Percentiles rank a stretch among this genome's conserved stretches.
phyloP scores from a whole-genome alignment of 2,113 vertebrate species.

The Euleptes europaea region DNA sequence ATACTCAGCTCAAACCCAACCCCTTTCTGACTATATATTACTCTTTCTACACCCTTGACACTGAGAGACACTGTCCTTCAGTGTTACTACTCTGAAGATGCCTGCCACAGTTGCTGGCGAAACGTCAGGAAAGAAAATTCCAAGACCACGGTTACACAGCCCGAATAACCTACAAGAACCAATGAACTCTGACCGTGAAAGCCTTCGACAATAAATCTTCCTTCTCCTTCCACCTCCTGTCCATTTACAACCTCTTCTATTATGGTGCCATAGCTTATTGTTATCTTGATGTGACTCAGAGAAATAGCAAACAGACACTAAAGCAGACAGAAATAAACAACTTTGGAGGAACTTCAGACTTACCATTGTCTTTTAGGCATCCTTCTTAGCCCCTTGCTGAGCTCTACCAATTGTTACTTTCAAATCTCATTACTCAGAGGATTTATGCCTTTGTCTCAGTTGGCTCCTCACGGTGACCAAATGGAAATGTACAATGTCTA shows the following conservation, averaged over 20 bases:
- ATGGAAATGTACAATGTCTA: not conserved
- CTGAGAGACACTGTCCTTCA: no score
- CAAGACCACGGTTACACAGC: no score
- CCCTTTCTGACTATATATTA: no score
- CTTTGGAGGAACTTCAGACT: slow-evolving; percentile 43
- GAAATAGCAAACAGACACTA: slow-evolving; percentile 53
- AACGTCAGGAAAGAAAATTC: no score
- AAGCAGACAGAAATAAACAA: slow-evolving; percentile 54
- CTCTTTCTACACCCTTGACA: no score
- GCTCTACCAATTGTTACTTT: slow-evolving; percentile 52
- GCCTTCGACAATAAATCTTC: no score
- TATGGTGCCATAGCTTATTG: slow-evolving; percentile 33
- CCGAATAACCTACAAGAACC: no score
- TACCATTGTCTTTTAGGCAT: slow-evolving; percentile 51
- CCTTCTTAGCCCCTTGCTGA: slow-evolving; percentile 36
- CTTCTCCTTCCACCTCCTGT: not conserved
- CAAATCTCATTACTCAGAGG: slow-evolving; percentile 56
- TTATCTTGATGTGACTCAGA: slow-evolving; percentile 51
- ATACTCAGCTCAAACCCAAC: no score
- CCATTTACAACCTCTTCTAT: slow-evolving; percentile 27
- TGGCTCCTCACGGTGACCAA: not conserved
- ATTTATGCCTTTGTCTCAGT: slow-evolving; percentile 6
- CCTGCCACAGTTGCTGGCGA: no score
- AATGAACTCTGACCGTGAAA: no score
- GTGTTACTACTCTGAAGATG: no score